A percentile compares a stretch with the other conserved stretches of the same genome.
Conservation (phyloP, 2,113 vertebrate species). For the Syngnathus floridae region DNA sequence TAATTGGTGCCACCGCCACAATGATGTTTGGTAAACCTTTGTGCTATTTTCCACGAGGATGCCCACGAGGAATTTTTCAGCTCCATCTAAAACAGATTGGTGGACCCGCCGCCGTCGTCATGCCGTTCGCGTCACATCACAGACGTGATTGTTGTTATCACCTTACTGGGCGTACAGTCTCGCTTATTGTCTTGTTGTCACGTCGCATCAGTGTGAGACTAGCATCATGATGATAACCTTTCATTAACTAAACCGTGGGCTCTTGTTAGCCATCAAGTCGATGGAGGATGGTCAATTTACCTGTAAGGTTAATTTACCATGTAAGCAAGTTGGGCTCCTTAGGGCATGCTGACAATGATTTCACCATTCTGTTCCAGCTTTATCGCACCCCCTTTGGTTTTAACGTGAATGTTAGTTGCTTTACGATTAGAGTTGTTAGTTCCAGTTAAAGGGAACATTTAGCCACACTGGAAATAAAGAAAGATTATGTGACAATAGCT, state of each 20-base stretch:
- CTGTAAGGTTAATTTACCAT: background rate
- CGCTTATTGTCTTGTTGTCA: conserved; percentile 41
- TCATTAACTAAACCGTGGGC: conserved; percentile 5
- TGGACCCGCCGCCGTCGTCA: conserved; percentile 69
- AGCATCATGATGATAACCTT: conserved; percentile 24
- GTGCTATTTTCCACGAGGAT: conserved; percentile 81
- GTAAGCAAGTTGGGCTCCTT: background rate
- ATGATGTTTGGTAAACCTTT: conserved; percentile 76
- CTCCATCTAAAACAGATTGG: conserved; percentile 79
- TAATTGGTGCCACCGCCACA: conserved; percentile 75
- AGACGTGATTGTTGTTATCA: conserved; percentile 79
- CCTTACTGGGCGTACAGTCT: conserved; percentile 64
- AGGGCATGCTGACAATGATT: background rate
- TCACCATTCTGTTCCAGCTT: background rate
- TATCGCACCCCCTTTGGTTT: background rate
- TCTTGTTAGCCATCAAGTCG: conserved; percentile 4
- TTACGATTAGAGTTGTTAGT: background rate
- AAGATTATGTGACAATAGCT: background rate
- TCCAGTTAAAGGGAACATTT: no score
- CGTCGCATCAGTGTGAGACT: conserved; percentile 33
- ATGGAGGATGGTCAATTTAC: conserved; percentile 5
- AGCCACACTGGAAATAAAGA: background rate
- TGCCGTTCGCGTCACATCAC: conserved; percentile 29
- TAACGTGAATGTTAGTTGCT: background rate
- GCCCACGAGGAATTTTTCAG: conserved; percentile 86